phyloP scores from a whole-genome alignment of 2,797 vertebrate genomes.

The Austrolebias charrua region DNA sequence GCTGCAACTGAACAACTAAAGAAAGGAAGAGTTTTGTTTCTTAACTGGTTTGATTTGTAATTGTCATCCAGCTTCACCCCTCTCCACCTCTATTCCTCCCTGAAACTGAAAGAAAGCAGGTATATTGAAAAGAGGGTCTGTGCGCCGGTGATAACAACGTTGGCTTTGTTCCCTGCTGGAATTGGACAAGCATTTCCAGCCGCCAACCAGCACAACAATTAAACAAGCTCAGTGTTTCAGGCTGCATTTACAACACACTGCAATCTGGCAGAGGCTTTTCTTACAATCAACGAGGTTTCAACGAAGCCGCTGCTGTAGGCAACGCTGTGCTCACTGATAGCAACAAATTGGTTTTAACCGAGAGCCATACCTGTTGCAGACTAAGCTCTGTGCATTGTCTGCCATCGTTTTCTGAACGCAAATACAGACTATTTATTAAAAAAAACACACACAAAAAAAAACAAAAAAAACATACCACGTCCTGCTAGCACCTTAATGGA shows the following conservation, averaged over 20 bases:
- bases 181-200: slow-evolving; percentile 62
- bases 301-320: slow-evolving; percentile 49
- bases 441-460: slow-evolving; percentile 26
- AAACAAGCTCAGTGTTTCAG: slow-evolving; percentile 52
- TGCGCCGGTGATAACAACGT: slow-evolving; percentile 68
- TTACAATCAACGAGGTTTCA: slow-evolving; percentile 45
- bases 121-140: slow-evolving; percentile 71
- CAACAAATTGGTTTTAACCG: slow-evolving; percentile 56
- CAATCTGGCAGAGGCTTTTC: slow-evolving; percentile 50
- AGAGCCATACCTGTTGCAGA: slow-evolving; percentile 61
- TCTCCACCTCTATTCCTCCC: slow-evolving; percentile 32
- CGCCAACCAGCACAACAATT: slow-evolving; percentile 68
- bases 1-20: slow-evolving; percentile 39
- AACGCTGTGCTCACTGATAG: slow-evolving; percentile 53
- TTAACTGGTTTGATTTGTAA: slow-evolving; percentile 59
- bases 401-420: slow-evolving; percentile 25
- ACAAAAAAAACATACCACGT: background rate
- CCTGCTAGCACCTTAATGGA: background rate
- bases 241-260: slow-evolving; percentile 25
- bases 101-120: slow-evolving; percentile 56
- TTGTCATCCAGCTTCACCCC: slow-evolving; percentile 50
- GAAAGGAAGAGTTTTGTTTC: background rate
- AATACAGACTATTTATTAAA: slow-evolving; percentile 33
- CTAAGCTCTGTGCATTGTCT: slow-evolving; percentile 47
- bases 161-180: slow-evolving; percentile 70